phyloP scores from a whole-genome alignment of 2,797 vertebrate species.

The Microchirus variegatus region DNA sequence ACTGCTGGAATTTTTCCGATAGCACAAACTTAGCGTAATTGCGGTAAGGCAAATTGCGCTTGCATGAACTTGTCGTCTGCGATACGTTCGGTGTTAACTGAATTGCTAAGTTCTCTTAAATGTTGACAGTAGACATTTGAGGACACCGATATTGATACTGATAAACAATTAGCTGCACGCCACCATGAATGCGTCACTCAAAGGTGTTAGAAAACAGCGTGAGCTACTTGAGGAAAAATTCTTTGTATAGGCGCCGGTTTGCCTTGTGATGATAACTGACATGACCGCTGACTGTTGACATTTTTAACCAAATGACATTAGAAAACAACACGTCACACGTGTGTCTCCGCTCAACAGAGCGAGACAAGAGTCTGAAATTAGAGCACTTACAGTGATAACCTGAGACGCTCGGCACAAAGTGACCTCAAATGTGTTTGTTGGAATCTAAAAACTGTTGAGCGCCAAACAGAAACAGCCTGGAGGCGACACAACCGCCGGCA shows the following conservation, averaged over 20 bases:
- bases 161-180: too few species aligned
- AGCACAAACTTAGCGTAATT: too few species aligned
- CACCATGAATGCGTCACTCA: too few species aligned
- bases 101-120: too few species aligned
- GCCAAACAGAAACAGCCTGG: constrained; percentile 7
- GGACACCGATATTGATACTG: too few species aligned
- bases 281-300: neutral
- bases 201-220: too few species aligned
- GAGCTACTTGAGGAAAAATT: neutral
- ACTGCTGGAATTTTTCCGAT: too few species aligned
- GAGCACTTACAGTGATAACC: neutral
- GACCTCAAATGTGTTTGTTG: neutral
- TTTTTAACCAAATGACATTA: neutral
- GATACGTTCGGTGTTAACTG: too few species aligned
- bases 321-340: neutral
- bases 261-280: neutral
- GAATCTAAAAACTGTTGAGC: neutral
- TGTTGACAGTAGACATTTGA: too few species aligned
- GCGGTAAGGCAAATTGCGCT: too few species aligned
- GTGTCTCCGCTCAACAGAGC: neutral
- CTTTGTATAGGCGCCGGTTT: neutral
- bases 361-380: neutral
- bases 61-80: too few species aligned
- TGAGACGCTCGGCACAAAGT: neutral
- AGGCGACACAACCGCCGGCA: constrained; percentile 23